Evolutionary conservation across 2,888 invertebrate species (phyloP), one percentile per base, ranked within the genome.

Genomic region (Caenorhabditis imperialis): DNA sequence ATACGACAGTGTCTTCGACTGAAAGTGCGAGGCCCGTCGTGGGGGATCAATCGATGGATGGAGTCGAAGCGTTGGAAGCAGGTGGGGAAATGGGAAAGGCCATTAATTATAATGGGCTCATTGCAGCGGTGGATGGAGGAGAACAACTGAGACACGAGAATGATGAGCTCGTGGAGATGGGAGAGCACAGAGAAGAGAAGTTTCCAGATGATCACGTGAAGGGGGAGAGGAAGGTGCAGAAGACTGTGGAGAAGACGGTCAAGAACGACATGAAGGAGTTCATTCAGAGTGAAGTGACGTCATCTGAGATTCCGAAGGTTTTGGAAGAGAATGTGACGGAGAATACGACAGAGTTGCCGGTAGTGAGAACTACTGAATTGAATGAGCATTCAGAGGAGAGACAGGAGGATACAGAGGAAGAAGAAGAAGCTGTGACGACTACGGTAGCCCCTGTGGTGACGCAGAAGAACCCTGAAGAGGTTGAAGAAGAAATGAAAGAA

Each of bases 51-150:
- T 30, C 45, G 22, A 57, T 57, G 22, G 57, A 57, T 37, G 37
- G 20, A 5, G 42, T 33, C 33, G 45, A 44, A 0, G 38, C 10
- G 16, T 10, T 61, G n/a, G 61, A 61, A n/a, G 38, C 25, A 20
- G 62, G 45, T 37, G 20, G 30, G 30, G 35, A 16, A 22, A 30
- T 2, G 20, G 27, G n/a, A 25, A 51, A 22, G 33, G 44, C 27
- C n/a, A 48, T 58, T 5, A 58, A 47, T 38, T 47, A 48, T 27
- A 35, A 23, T 38, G 22, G 16, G 37, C 1, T 10, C 18, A 25
- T 57, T 57, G 42, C 35, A 57, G 57, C 25, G 18, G 60, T 50
- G 10, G 60, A 50, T n/a, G 40, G 60, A 33, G 60, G 50, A 50
- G 60, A 61, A 50, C 47, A 47, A 27, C 12, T 44, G 20, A 40